phyloP scores from a whole-genome alignment of 2,888 invertebrate genomes.

The Mesoligia furuncula region DNA sequence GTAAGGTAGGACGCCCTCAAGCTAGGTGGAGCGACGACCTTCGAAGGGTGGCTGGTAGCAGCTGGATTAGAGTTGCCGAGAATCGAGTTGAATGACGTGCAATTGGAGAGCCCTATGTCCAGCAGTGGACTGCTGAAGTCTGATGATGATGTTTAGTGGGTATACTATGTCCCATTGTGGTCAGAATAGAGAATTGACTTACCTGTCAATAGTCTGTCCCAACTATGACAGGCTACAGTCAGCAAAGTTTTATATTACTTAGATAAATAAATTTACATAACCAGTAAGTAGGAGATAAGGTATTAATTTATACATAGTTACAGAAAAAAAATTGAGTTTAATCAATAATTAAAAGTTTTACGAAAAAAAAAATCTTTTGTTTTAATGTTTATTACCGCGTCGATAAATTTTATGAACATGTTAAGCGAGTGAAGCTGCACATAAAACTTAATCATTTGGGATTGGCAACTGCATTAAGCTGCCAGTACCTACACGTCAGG shows the following conservation, averaged over 20 bases:
- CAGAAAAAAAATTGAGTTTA: not conserved
- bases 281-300: not conserved
- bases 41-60: too few species aligned
- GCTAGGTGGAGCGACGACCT: too few species aligned
- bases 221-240: not conserved
- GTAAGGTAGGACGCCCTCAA: too few species aligned
- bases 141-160: not conserved
- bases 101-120: not conserved
- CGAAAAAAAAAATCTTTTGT: not conserved
- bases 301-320: not conserved
- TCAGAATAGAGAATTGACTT: not conserved
- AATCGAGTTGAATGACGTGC: too few species aligned
- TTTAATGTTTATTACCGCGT: not conserved
- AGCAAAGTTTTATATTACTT: not conserved
- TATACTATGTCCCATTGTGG: not conserved
- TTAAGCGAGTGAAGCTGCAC: too few species aligned
- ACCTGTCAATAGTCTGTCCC: not conserved
- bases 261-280: not conserved
- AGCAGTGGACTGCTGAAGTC: too few species aligned
- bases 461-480: conserved; percentile 51
- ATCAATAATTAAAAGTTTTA: too few species aligned
- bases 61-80: too few species aligned
- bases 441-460: conserved; percentile 31
- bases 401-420: conserved; percentile 7
- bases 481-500: conserved; percentile 31